Conservation (phyloP, 2,113 vertebrate genomes). For the Trogon melanurus region DNA sequence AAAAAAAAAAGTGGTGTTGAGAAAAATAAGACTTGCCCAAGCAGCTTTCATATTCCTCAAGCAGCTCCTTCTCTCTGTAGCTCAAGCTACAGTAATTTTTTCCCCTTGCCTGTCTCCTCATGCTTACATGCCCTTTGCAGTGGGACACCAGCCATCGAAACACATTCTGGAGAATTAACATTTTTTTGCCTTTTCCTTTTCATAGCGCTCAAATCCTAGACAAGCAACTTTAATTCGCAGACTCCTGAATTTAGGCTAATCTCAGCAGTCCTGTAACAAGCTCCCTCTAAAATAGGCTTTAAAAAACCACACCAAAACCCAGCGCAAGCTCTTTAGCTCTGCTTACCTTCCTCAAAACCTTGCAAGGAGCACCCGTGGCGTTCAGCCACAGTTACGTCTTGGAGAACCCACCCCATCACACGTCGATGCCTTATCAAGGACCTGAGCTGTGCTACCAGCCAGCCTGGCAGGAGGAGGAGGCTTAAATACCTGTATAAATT, state of each 20-base stretch:
- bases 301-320: too few relatives aligned
- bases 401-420: neutral
- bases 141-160: neutral
- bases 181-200: neutral
- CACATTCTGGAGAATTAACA: neutral
- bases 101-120: neutral
- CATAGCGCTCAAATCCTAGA: neutral
- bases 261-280: neutral
- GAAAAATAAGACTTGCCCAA: neutral
- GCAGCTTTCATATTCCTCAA: neutral
- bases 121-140: accelerated
- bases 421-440: accelerated
- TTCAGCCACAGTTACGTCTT: accelerated
- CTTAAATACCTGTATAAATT: neutral
- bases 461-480: neutral
- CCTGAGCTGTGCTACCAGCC: neutral
- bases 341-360: neutral
- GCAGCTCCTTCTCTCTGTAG: neutral
- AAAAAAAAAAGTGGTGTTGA: neutral
- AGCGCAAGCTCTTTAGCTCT: neutral
- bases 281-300: neutral
- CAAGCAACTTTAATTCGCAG: neutral
- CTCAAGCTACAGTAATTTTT: neutral
- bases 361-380: neutral
- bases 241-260: neutral